These are phyloP conservation scores for Sebastes wilsoni DNA, from an alignment of 2,797 vertebrate species.

Conservation along the genomic window DNA sequence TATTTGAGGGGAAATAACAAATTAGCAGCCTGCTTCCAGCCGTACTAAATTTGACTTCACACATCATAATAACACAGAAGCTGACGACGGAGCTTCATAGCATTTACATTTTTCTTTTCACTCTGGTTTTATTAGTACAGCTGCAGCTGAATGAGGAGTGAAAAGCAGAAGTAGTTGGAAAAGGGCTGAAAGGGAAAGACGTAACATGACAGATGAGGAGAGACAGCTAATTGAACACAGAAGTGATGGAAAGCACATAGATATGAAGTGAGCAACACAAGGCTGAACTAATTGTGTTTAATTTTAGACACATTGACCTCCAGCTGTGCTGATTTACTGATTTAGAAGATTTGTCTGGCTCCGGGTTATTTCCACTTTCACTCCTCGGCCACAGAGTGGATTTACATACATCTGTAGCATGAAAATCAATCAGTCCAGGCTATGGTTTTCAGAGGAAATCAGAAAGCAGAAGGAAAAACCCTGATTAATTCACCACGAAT, in stretches of 20 bases:
- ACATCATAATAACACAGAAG: background rate
- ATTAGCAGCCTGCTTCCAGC: slow-evolving; percentile 15
- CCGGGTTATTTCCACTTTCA: slow-evolving; percentile 24
- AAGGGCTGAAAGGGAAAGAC: slow-evolving; percentile 3
- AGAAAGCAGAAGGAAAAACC: background rate
- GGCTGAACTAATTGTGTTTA: slow-evolving; percentile 27
- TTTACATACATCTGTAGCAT: slow-evolving; percentile 11
- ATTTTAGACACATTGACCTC: slow-evolving; percentile 49
- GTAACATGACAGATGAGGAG: slow-evolving; percentile 24
- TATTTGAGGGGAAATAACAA: slow-evolving; percentile 10
- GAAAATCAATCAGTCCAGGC: slow-evolving; percentile 2
- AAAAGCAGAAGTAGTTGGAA: background rate
- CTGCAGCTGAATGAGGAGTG: background rate
- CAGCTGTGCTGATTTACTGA: slow-evolving; percentile 24
- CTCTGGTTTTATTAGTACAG: slow-evolving; percentile 2
- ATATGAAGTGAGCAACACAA: slow-evolving; percentile 34
- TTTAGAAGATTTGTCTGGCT: slow-evolving; percentile 22
- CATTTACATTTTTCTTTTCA: background rate
- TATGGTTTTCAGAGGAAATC: background rate
- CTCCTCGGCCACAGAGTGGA: background rate
- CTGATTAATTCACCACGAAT: background rate
- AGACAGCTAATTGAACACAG: slow-evolving; percentile 7
- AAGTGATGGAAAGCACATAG: slow-evolving; percentile 13
- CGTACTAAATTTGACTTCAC: background rate
- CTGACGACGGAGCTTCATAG: background rate